phyloP scores from a whole-genome alignment of 1,140 invertebrate genomes.

The Branchinecta lynchi region DNA sequence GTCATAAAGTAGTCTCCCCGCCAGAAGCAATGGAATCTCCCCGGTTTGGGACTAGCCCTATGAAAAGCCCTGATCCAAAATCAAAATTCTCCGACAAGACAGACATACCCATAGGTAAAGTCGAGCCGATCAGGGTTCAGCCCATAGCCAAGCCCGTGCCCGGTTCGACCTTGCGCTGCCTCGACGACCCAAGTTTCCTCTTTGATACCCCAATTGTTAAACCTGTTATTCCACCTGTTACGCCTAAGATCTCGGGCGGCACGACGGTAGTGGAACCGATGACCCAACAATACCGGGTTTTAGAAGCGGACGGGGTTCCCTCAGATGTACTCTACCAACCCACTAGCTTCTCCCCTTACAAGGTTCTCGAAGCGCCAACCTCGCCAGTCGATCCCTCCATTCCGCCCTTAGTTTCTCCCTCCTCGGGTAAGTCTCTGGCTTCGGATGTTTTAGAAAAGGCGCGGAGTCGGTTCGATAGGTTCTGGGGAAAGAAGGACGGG shows the following conservation, averaged over 20 bases:
- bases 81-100: background rate
- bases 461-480: slow-evolving; percentile 64
- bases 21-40: background rate
- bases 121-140: slow-evolving; percentile 24
- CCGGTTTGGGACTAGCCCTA: background rate
- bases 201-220: slow-evolving; percentile 28
- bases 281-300: slow-evolving; percentile 16
- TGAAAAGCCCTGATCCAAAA: background rate
- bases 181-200: slow-evolving; percentile 40
- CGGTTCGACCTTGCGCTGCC: slow-evolving; percentile 36
- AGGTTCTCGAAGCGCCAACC: slow-evolving; percentile 34
- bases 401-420: slow-evolving; percentile 29
- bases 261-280: slow-evolving; percentile 18
- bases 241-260: background rate
- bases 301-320: slow-evolving; percentile 20
- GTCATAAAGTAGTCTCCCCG: background rate
- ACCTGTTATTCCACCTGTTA: slow-evolving; percentile 17
- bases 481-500: slow-evolving; percentile 47
- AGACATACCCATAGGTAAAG: background rate
- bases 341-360: slow-evolving; percentile 23
- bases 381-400: slow-evolving; percentile 21
- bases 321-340: slow-evolving; percentile 23
- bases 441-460: slow-evolving; percentile 64
- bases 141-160: slow-evolving; percentile 30
- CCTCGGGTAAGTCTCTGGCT: slow-evolving; percentile 40